Evolutionary conservation across 1,140 invertebrate genomes (phyloP).

Genomic region (Tribolium madens): DNA sequence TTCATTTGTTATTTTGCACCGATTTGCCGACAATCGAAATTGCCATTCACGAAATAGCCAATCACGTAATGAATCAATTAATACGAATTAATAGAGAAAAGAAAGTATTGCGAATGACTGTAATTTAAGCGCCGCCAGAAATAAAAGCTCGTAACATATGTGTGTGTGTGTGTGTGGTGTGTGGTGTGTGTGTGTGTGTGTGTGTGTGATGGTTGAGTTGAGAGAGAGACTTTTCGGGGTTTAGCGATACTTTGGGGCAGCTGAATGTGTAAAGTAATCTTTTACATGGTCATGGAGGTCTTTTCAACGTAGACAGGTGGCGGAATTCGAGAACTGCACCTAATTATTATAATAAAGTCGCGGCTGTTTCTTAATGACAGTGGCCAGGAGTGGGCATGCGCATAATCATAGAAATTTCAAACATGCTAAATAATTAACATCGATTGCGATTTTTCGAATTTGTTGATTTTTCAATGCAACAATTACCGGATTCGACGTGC

Average conservation of each 20-base stretch:
- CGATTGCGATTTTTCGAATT: too few relatives aligned
- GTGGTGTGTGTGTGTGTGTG: too few relatives aligned
- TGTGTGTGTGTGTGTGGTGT: too few relatives aligned
- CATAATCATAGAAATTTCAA: neutral
- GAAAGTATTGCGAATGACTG: neutral
- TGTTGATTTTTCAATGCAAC: too few relatives aligned
- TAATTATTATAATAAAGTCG: slow-evolving; percentile 46
- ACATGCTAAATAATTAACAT: neutral
- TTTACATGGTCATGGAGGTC: slow-evolving; percentile 21
- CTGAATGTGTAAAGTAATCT: slow-evolving; percentile 44
- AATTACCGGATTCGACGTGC: too few relatives aligned
- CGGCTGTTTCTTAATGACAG: slow-evolving; percentile 30
- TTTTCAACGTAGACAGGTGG: slow-evolving; percentile 39
- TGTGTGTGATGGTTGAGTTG: neutral
- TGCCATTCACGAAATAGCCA: too few relatives aligned
- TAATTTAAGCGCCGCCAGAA: slow-evolving; percentile 23
- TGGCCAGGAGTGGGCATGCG: slow-evolving; percentile 18
- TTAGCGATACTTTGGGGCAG: slow-evolving; percentile 35
- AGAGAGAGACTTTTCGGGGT: neutral
- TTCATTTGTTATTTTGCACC: too few relatives aligned
- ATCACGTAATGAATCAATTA: neutral
- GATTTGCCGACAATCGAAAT: too few relatives aligned
- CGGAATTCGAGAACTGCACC: slow-evolving; percentile 36
- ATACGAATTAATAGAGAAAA: too few relatives aligned
- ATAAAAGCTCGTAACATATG: slow-evolving; percentile 5